Conservation (phyloP, 1,140 invertebrate species). For the Dolichoris vasculosae region DNA sequence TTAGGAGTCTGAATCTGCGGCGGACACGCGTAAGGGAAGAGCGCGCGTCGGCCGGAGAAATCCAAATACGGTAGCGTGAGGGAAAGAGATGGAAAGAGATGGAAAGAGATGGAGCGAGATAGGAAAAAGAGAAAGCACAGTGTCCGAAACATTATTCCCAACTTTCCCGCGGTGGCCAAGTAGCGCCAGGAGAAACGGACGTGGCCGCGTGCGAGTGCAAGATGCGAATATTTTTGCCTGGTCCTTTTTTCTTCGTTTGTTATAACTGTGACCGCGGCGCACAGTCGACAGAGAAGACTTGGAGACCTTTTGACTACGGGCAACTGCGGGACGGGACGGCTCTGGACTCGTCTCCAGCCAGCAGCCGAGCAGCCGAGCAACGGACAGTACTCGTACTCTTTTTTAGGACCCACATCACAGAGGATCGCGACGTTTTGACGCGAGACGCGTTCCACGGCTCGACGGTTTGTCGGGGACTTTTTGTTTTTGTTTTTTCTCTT, state of each 20-base stretch:
- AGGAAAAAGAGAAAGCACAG: constrained; percentile 57
- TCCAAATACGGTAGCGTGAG: constrained; percentile 56
- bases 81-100: constrained; percentile 40
- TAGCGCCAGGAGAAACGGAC: constrained; percentile 55
- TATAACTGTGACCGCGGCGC: neutral
- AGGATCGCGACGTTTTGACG: constrained; percentile 41
- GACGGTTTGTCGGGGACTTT: constrained; percentile 6
- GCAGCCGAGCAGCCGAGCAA: too few species aligned
- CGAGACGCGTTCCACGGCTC: constrained; percentile 1
- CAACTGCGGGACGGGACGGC: too few species aligned
- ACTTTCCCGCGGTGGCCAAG: constrained; percentile 61
- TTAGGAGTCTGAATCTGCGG: constrained; percentile 81
- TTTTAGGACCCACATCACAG: constrained; percentile 40
- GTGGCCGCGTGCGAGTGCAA: constrained; percentile 34
- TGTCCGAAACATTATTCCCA: constrained; percentile 75
- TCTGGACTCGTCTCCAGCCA: constrained; percentile 20
- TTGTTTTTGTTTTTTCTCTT: neutral
- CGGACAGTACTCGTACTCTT: neutral
- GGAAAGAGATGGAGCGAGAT: constrained; percentile 36
- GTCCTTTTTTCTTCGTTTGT: constrained; percentile 1
- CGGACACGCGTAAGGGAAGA: constrained; percentile 79
- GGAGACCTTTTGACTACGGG: constrained; percentile 4
- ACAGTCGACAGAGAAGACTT: neutral
- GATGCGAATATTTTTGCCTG: constrained; percentile 34
- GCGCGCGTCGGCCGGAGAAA: constrained; percentile 56